Evolutionary conservation across 1,140 invertebrate genomes (phyloP).

Genomic region (Lycorma delicatula): DNA sequence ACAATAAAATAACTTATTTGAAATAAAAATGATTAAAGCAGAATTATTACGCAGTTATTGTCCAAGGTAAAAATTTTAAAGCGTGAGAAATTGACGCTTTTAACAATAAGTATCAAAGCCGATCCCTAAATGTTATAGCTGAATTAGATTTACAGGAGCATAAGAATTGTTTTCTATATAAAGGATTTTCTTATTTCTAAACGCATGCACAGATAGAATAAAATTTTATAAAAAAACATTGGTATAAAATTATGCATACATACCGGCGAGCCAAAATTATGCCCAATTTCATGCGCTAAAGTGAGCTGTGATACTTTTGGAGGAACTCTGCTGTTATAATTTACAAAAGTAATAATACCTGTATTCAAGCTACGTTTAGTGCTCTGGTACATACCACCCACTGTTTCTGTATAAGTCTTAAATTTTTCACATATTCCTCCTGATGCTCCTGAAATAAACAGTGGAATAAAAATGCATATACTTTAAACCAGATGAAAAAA

Average conservation of each 20-base stretch:
- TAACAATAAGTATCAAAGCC: too few relatives aligned
- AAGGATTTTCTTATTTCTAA: too few relatives aligned
- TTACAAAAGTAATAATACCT: constrained; percentile 98
- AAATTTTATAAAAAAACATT: too few relatives aligned
- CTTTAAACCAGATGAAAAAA: too few relatives aligned
- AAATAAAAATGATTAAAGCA: background rate
- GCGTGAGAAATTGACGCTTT: too few relatives aligned
- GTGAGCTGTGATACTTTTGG: constrained; percentile 96
- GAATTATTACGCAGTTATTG: too few relatives aligned
- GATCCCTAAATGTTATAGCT: too few relatives aligned
- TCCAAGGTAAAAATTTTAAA: too few relatives aligned
- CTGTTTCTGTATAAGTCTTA: constrained; percentile 93
- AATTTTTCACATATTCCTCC: constrained; percentile 98
- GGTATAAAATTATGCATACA: constrained; percentile 32
- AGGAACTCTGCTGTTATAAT: constrained; percentile 94
- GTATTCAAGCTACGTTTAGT: constrained; percentile 94
- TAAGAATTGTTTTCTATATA: too few relatives aligned
- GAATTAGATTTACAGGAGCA: too few relatives aligned
- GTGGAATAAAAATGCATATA: constrained; percentile 15
- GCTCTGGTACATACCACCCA: constrained; percentile 85
- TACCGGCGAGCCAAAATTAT: constrained; percentile 97
- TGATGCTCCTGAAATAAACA: constrained; percentile 63
- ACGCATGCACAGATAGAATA: too few relatives aligned
- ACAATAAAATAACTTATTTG: constrained; percentile 9
- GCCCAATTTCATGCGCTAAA: constrained; percentile 97